These are phyloP conservation scores for Battus philenor DNA, from an alignment of 1,140 invertebrate genomes.

Conservation along the genomic window DNA sequence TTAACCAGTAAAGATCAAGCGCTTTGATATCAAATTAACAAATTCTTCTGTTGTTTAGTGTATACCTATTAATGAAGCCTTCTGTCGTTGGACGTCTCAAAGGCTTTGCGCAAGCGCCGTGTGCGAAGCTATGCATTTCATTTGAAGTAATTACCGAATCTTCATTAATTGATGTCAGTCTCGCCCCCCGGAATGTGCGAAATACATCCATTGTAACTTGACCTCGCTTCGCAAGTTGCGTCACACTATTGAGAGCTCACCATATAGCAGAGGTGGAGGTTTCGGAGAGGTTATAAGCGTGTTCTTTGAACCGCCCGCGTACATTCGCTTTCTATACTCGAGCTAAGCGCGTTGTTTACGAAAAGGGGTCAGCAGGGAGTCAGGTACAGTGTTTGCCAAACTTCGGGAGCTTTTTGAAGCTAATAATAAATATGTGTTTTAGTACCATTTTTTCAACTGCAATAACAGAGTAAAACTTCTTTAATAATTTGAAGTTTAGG, in stretches of 20 bases:
- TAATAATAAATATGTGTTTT: no score
- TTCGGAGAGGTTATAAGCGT: constrained; percentile 58
- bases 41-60: constrained; percentile 22
- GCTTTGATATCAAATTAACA: constrained; percentile 20
- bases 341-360: constrained; percentile 20
- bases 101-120: constrained; percentile 24
- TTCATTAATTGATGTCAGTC: constrained; percentile 40
- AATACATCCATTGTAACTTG: constrained; percentile 30
- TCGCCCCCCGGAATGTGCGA: constrained; percentile 24
- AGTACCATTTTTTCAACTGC: no score
- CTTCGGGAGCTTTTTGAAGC: not conserved
- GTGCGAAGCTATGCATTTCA: constrained; percentile 15
- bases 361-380: constrained; percentile 8
- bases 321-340: constrained; percentile 41
- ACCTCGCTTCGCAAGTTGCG: constrained; percentile 25
- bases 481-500: not conserved
- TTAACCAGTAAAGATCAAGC: constrained; percentile 12
- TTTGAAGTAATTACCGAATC: constrained; percentile 37
- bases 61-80: not conserved
- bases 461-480: no score
- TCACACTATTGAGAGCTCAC: constrained; percentile 36
- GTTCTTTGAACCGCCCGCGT: constrained; percentile 51
- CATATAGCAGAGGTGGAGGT: constrained; percentile 37
- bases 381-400: not conserved
- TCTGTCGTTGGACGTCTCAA: not conserved